phyloP scores from a whole-genome alignment of 2,113 vertebrate species.

The Gavia stellata region DNA sequence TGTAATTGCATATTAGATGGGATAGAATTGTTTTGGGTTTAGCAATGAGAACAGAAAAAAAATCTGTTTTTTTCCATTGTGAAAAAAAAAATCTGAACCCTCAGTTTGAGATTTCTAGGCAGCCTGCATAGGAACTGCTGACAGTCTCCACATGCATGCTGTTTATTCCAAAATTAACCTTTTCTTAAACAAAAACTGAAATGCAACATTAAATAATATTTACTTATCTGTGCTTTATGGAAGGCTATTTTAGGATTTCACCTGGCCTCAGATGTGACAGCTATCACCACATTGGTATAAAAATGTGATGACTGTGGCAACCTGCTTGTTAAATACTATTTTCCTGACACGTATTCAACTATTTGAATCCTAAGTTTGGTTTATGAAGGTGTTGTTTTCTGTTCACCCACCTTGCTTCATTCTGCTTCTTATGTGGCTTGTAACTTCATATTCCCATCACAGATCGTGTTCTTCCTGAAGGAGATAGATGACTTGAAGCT shows the following conservation, averaged over 20 bases:
- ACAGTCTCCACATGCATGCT: not conserved
- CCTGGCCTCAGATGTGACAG: not conserved
- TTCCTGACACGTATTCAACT: not conserved
- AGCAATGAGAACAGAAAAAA: not conserved
- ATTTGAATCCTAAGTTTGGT: not conserved
- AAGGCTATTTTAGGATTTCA: not conserved
- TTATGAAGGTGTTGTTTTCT: not conserved
- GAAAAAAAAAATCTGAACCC: not conserved
- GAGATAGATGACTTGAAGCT: constrained; percentile 78
- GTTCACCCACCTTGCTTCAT: not conserved
- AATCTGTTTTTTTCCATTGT: fast-evolving
- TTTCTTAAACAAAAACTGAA: not conserved
- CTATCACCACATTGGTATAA: not conserved
- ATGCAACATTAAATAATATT: not conserved
- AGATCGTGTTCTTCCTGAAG: constrained; percentile 83
- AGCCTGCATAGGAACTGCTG: not conserved
- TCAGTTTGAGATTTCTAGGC: not conserved
- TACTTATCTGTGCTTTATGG: not conserved
- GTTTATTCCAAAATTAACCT: not conserved
- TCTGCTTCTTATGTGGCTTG: not conserved
- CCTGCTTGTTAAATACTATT: not conserved
- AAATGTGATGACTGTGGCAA: not conserved
- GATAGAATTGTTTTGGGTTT: not conserved
- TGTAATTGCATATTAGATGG: not conserved
- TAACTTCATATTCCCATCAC: not conserved